Evolutionary conservation across 2,888 invertebrate species (phyloP).

Genomic region (Caprella mutica): DNA sequence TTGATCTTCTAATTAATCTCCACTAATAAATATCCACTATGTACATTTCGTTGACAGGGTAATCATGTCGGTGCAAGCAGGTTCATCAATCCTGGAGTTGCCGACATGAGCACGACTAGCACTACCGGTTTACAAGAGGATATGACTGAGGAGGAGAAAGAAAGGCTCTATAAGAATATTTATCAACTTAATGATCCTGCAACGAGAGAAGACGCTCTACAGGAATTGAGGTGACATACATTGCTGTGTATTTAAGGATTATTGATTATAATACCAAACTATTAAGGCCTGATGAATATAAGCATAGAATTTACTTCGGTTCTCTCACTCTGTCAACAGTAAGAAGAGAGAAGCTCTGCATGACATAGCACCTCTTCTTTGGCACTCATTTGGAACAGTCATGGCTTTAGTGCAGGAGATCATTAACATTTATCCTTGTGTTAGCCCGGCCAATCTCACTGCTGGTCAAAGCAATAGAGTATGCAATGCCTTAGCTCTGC

Average conservation of each 20-base stretch:
- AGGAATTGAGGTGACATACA: slow-evolving; percentile 88
- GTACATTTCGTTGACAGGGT: too few relatives aligned
- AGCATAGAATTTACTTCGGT: not conserved
- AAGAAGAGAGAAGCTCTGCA: slow-evolving; percentile 80
- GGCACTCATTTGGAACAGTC: slow-evolving; percentile 96
- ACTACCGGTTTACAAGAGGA: too few relatives aligned
- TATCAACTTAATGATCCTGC: slow-evolving; percentile 82
- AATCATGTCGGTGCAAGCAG: too few relatives aligned
- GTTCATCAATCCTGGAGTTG: too few relatives aligned
- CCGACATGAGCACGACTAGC: too few relatives aligned
- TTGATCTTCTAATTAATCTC: too few relatives aligned
- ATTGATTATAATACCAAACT: not conserved
- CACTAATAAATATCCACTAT: too few relatives aligned
- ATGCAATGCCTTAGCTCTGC: slow-evolving; percentile 91
- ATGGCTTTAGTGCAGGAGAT: slow-evolving; percentile 94
- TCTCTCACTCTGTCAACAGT: slow-evolving; percentile 43
- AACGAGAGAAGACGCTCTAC: slow-evolving; percentile 88
- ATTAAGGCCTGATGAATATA: not conserved
- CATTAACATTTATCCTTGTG: slow-evolving; percentile 94
- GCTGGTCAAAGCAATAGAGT: slow-evolving; percentile 98
- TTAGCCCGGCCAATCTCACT: slow-evolving; percentile 92
- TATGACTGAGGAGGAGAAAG: too few relatives aligned
- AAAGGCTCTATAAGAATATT: slow-evolving; percentile 87
- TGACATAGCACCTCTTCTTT: slow-evolving; percentile 94
- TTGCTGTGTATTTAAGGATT: not conserved